Percentiles rank a stretch among this genome's conserved stretches.
phyloP scores from a whole-genome alignment of 2,797 vertebrate species.

The Tauraco hartlaubi region DNA sequence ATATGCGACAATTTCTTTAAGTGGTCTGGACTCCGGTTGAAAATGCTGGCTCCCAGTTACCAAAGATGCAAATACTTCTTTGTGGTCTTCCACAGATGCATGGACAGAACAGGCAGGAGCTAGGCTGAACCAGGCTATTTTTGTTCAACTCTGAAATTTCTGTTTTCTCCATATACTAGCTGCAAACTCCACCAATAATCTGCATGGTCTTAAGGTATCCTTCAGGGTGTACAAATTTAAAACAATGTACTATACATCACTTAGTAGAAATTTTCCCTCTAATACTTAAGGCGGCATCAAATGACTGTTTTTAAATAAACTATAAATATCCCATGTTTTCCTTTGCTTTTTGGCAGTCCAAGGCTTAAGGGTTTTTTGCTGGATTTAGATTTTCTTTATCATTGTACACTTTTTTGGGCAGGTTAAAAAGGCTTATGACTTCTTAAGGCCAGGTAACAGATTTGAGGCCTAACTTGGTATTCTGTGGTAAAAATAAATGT shows the following conservation, averaged over 20 bases:
- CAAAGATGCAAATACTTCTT: background rate
- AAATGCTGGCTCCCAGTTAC: background rate
- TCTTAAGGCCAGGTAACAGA: conserved; percentile 73
- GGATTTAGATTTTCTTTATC: conserved; percentile 46
- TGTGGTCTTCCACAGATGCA: background rate
- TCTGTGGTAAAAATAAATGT: conserved; percentile 98
- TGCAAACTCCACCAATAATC: conserved; percentile 50
- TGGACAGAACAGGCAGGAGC: background rate
- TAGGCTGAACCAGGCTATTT: background rate
- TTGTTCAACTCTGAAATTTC: background rate
- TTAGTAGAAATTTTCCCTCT: conserved; percentile 72
- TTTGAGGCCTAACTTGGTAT: conserved; percentile 88
- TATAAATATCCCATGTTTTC: conserved; percentile 77
- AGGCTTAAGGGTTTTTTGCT: conserved; percentile 76
- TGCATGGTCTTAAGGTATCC: conserved; percentile 39
- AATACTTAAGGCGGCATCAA: conserved; percentile 73
- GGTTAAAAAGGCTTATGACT: conserved; percentile 81
- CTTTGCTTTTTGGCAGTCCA: conserved; percentile 73
- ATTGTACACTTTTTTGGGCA: conserved; percentile 71
- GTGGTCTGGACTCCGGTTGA: background rate
- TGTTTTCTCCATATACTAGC: background rate
- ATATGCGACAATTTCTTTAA: background rate
- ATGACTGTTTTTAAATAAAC: conserved; percentile 75
- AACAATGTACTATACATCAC: conserved; percentile 66
- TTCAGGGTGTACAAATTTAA: conserved; percentile 73